A percentile compares a stretch with the other conserved stretches of the same genome.
Conservation (phyloP, 2,797 vertebrate species). For the Macrochelys suwanniensis region DNA sequence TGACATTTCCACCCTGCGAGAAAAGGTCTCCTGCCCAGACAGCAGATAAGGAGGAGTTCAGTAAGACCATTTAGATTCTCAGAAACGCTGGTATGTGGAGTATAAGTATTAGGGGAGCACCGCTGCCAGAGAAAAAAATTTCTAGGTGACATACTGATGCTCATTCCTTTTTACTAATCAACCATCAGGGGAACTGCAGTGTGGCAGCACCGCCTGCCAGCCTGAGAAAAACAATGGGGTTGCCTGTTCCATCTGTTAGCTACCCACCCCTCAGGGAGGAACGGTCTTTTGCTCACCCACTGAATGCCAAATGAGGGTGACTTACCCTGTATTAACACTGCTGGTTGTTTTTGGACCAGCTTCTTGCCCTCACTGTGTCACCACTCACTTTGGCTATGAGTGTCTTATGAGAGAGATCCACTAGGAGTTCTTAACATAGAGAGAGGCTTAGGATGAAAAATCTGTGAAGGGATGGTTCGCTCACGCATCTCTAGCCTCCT, state of each 20-base stretch:
- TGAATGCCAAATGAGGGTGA: neutral
- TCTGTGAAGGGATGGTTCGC: neutral
- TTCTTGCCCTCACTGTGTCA: neutral
- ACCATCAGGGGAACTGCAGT: neutral
- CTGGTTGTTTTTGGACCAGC: neutral
- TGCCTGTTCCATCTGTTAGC: neutral
- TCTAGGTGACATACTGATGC: neutral
- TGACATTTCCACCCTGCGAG: neutral
- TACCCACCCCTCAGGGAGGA: neutral
- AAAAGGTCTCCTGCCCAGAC: neutral
- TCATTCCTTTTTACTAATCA: neutral
- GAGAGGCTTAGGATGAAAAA: neutral
- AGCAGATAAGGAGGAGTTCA: neutral
- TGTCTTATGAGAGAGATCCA: neutral
- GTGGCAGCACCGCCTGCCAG: neutral
- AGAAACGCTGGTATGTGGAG: neutral
- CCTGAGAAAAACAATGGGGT: neutral
- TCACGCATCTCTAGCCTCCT: neutral
- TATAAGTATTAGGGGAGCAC: neutral
- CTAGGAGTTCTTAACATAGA: neutral
- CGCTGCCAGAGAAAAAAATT: neutral
- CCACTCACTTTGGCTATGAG: neutral
- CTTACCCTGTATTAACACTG: neutral
- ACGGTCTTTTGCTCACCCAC: neutral
- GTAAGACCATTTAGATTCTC: neutral